These are phyloP conservation scores for Collichthys lucidus DNA, from an alignment of 2,113 vertebrate species.

Conservation along the genomic window DNA sequence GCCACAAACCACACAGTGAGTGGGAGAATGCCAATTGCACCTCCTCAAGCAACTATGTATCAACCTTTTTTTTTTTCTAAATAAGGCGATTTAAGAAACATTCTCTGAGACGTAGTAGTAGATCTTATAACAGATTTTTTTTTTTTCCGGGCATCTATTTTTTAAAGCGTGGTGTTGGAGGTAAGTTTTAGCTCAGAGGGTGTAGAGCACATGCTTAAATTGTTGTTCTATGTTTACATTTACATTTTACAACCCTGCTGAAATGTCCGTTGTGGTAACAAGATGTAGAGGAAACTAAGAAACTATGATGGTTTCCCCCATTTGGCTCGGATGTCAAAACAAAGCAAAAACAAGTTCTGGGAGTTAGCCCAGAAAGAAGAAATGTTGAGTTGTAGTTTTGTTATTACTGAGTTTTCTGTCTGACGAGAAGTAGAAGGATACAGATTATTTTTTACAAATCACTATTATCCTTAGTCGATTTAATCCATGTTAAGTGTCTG, in stretches of 20 bases:
- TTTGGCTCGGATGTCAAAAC: not conserved
- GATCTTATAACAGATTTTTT: not conserved
- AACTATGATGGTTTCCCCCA: not conserved
- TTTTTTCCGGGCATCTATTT: not conserved
- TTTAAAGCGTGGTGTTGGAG: not conserved
- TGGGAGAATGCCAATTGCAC: not conserved
- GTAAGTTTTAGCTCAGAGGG: not conserved
- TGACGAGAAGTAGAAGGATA: not conserved
- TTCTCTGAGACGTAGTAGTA: not conserved
- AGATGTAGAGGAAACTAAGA: not conserved
- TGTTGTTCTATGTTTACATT: not conserved
- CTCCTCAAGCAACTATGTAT: not conserved
- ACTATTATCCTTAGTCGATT: not conserved
- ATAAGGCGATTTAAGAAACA: not conserved
- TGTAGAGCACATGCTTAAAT: not conserved
- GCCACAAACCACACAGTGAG: slow-evolving; percentile 88
- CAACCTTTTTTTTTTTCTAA: no score
- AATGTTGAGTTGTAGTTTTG: not conserved
- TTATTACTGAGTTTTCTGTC: not conserved
- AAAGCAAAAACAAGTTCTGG: not conserved
- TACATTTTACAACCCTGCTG: not conserved
- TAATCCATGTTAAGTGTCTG: not conserved
- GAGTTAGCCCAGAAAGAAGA: not conserved
- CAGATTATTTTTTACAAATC: no score
- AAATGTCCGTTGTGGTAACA: not conserved